Conservation (phyloP, 2,888 invertebrate species). For the Lepidonotus clava region DNA sequence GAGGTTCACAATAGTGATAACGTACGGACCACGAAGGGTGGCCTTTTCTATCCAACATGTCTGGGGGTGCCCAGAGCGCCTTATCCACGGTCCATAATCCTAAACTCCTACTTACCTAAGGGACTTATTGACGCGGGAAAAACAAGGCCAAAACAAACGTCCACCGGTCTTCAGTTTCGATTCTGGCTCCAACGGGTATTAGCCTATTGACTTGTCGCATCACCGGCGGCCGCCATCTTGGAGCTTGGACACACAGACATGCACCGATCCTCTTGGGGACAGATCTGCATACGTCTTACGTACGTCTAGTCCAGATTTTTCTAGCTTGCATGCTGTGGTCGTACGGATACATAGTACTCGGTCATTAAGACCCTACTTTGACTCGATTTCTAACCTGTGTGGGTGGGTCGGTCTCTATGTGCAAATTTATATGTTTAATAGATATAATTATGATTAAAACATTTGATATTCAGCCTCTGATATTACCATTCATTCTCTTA, state of each 20-base stretch:
- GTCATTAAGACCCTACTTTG: background rate
- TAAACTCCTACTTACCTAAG: background rate
- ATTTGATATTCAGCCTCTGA: too few relatives aligned
- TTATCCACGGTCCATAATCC: conserved; percentile 10
- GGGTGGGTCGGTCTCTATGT: too few relatives aligned
- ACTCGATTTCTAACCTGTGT: too few relatives aligned
- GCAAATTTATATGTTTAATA: too few relatives aligned
- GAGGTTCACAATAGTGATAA: too few relatives aligned
- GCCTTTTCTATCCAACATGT: too few relatives aligned
- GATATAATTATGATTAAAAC: too few relatives aligned
- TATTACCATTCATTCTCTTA: too few relatives aligned
- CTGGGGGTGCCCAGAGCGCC: too few relatives aligned
- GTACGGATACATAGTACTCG: background rate
- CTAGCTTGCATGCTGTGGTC: background rate
- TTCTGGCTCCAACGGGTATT: conserved; percentile 30
- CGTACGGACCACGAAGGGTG: too few relatives aligned
- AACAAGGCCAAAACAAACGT: background rate
- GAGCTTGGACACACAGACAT: background rate
- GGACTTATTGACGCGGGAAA: background rate
- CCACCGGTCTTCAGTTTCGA: conserved; percentile 10
- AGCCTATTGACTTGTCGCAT: conserved; percentile 30
- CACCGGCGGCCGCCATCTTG: background rate
- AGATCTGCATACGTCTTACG: background rate
- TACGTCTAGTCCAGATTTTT: background rate
- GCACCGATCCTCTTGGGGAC: conserved; percentile 5